phyloP scores from a whole-genome alignment of 2,113 vertebrate genomes.

The Myanophis thanlyinensis region DNA sequence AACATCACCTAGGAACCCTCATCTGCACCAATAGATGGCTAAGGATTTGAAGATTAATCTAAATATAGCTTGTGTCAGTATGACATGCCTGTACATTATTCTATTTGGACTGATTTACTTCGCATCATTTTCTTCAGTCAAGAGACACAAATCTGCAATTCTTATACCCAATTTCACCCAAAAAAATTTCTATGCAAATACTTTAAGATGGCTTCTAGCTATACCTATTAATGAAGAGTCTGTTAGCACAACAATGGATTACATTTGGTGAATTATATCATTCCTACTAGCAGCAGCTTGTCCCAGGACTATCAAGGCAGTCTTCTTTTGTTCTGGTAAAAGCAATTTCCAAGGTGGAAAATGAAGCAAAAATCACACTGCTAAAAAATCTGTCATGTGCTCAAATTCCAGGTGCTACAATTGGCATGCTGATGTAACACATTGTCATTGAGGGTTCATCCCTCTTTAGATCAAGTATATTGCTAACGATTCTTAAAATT shows the following conservation, averaged over 20 bases:
- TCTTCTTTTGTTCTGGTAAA: not conserved
- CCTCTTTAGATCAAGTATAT: not conserved
- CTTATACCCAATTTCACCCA: not conserved
- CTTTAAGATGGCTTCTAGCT: not conserved
- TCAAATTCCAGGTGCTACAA: not conserved
- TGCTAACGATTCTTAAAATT: not conserved
- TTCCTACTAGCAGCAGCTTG: not conserved
- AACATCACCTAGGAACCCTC: not conserved
- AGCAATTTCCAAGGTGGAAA: not conserved
- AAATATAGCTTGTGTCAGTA: not conserved
- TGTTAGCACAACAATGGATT: not conserved
- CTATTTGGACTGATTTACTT: not conserved
- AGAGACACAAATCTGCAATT: not conserved
- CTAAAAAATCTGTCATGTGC: not conserved
- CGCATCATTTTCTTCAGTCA: not conserved
- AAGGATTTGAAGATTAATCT: not conserved
- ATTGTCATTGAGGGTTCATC: not conserved
- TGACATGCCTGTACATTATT: not conserved
- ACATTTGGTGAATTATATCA: not conserved
- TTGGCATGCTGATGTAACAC: not conserved
- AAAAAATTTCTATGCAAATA: not conserved
- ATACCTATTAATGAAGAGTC: not conserved
- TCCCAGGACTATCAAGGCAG: not conserved
- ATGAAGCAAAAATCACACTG: not conserved
- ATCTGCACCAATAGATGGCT: not conserved